Conservation (phyloP, 2,888 invertebrate species). For the Amiota mariae region DNA sequence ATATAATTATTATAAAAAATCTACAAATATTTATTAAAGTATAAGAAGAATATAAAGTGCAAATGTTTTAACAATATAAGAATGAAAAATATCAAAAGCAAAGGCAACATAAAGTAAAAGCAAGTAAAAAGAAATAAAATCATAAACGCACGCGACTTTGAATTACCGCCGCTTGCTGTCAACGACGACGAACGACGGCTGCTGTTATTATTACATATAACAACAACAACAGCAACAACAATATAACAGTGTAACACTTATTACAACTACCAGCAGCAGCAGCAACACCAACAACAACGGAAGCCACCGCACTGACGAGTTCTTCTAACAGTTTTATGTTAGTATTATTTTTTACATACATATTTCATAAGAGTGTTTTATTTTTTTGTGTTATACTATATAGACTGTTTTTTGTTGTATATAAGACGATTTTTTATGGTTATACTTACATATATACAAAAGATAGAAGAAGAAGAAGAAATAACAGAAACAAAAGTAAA, state of each 20-base stretch:
- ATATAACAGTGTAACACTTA: neutral
- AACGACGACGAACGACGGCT: too few relatives aligned
- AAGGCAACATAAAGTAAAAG: too few relatives aligned
- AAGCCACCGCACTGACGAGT: neutral
- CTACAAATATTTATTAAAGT: too few relatives aligned
- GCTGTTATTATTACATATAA: neutral
- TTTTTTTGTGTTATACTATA: neutral
- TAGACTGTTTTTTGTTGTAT: neutral
- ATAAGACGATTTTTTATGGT: slow-evolving; percentile 21
- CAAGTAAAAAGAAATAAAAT: too few relatives aligned
- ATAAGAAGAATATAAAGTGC: too few relatives aligned
- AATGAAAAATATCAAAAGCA: too few relatives aligned
- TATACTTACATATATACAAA: slow-evolving; percentile 28
- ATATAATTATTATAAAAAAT: too few relatives aligned
- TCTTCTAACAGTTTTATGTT: slow-evolving; percentile 27
- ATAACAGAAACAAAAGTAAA: slow-evolving; percentile 26
- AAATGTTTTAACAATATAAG: too few relatives aligned
- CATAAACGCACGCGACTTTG: too few relatives aligned
- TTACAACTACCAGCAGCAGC: slow-evolving; percentile 17
- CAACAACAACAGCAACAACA: neutral
- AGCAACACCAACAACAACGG: slow-evolving; percentile 38
- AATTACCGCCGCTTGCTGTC: too few relatives aligned
- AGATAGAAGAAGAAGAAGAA: slow-evolving; percentile 17
- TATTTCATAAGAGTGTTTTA: neutral
- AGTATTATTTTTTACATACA: slow-evolving; percentile 9